Evolutionary conservation across 2,888 invertebrate species (phyloP).

Genomic region (Chalcosyrphus nemorum): DNA sequence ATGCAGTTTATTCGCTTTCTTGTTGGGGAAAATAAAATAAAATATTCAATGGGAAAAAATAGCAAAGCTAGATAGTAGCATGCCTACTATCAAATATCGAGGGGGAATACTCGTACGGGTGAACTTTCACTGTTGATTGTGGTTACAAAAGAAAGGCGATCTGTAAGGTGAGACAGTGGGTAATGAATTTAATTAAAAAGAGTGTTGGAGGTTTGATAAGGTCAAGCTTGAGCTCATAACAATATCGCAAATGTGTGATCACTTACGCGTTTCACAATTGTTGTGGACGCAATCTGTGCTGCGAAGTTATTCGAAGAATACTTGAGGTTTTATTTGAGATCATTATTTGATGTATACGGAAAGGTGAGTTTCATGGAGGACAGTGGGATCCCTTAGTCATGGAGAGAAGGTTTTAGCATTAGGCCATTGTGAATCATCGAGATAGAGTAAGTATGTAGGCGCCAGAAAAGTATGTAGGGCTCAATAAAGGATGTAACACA

Average conservation of each 20-base stretch:
- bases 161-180: slow-evolving; percentile 1
- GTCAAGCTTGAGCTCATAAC: background rate
- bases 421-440: no score
- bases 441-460: no score
- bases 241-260: background rate
- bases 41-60: slow-evolving; percentile 2
- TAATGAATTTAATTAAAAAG: slow-evolving; percentile 1
- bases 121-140: slow-evolving; percentile 41
- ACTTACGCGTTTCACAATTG: background rate
- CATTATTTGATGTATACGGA: no score
- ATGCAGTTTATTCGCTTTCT: slow-evolving; percentile 26
- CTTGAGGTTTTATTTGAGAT: no score
- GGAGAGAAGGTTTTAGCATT: no score
- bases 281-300: background rate
- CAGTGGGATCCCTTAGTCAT: no score
- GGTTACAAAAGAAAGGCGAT: slow-evolving; percentile 15
- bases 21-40: background rate
- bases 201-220: background rate
- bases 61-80: background rate
- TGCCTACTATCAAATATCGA: slow-evolving; percentile 27
- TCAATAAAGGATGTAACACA: no score
- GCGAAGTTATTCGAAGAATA: no score
- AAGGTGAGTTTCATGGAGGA: no score
- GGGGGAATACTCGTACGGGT: background rate
- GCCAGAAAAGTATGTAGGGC: no score